phyloP scores from a whole-genome alignment of 2,797 vertebrate genomes.

The Naso thynnoides region DNA sequence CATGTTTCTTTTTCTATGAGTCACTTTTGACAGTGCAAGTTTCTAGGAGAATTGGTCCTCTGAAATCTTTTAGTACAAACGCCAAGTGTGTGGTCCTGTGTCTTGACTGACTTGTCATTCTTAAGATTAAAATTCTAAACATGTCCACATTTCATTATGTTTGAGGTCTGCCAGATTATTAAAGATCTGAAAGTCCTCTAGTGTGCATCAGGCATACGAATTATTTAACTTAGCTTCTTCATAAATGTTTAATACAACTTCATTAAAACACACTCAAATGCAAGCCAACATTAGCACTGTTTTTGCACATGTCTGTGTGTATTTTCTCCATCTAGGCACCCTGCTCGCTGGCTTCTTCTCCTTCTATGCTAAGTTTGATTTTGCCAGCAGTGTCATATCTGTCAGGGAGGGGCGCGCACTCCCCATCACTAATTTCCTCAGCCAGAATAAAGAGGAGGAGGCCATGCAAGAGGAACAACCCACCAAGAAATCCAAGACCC shows the following conservation, averaged over 20 bases:
- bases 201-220: too few relatives aligned
- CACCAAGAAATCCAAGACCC: conserved; percentile 31
- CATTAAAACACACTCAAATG: neutral
- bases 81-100: too few relatives aligned
- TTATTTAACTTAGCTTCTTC: neutral
- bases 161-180: too few relatives aligned
- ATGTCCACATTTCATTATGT: too few relatives aligned
- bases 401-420: conserved; percentile 82
- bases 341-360: conserved; percentile 91
- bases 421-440: conserved; percentile 81
- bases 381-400: conserved; percentile 85
- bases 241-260: neutral
- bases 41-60: too few relatives aligned
- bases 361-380: conserved; percentile 87
- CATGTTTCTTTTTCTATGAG: too few relatives aligned
- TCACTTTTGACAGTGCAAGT: too few relatives aligned
- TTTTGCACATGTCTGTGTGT: neutral
- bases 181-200: too few relatives aligned
- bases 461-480: conserved; percentile 41
- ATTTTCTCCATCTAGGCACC: conserved; percentile 74
- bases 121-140: too few relatives aligned
- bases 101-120: too few relatives aligned
- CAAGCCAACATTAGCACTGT: neutral
- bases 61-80: too few relatives aligned
- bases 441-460: conserved; percentile 43